Base-by-base conservation (phyloP, 2,797 vertebrate genomes). In the Notolabrus celidotus region DNA sequence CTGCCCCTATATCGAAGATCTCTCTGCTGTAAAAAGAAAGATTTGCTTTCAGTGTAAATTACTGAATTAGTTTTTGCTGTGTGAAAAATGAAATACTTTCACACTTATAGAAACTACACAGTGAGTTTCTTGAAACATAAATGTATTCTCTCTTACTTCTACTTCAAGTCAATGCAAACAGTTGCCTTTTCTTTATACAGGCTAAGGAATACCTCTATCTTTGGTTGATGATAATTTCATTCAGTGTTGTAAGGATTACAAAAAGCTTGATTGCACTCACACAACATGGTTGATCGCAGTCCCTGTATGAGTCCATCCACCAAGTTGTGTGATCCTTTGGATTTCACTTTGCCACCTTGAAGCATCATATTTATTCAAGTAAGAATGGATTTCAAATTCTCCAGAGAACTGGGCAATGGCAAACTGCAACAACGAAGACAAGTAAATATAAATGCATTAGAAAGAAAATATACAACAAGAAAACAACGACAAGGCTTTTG, bases 401-500 rank as follows among this genome's bases (percentile, higher is more conserved):
- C 0, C 0, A 4, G 91, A 85, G 46, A 84, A 94, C 72, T 94
- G 82, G 66, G 50, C 65, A 27, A 94, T 60, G 43, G 93, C 80
- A 88, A 94, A 94, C 94, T 94, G 87, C 49, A 86, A 74, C 68
- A 52, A 61, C 54, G 2, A 59, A 52, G 22, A 15, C 23, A 51
- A 29, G 9, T 4, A 17, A 31, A 16, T 25, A 4, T 25, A 15
- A 47, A 16, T 25, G 14, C 14, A 14, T 15, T 23, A 5, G 11
- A 23, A 22, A 46, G 34, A 36, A 36, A 36, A 2, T 36, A 11
- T 36, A 12, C 34, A 14, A 14, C 7, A 33, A 8, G 12, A 36
- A 11, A 11, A 10, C 9, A 34, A 4, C 33, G 3, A 3, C 3
- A 27, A 27, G 27, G 27, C 27, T 27, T 34, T 34, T 9, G 2